phyloP scores from a whole-genome alignment of 2,113 vertebrate species.

The Osmerus eperlanus region DNA sequence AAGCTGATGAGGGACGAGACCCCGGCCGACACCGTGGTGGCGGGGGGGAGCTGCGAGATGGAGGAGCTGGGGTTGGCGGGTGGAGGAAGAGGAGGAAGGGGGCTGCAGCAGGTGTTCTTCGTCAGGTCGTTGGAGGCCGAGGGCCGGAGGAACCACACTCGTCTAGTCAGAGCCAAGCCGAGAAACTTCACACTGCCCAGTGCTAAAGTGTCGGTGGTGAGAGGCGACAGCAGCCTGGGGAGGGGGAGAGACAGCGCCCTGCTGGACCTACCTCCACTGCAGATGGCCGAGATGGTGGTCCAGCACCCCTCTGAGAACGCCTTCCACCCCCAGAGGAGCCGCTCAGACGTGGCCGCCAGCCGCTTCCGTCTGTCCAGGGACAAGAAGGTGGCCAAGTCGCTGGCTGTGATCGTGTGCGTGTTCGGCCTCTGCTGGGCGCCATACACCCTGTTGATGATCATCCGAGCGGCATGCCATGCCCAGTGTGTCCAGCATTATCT shows the following conservation, averaged over 20 bases:
- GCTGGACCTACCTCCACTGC: conserved; percentile 61
- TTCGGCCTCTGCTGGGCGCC: conserved; percentile 77
- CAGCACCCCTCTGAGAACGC: conserved; percentile 16
- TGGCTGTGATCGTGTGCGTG: conserved; percentile 72
- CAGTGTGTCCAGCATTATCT: conserved; percentile 67
- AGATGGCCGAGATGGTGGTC: conserved; percentile 50
- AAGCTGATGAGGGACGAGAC: conserved; percentile 54
- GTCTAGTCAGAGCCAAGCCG: conserved; percentile 2
- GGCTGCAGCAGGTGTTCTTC: conserved; percentile 57
- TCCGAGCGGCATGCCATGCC: conserved; percentile 69
- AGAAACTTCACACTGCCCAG: conserved; percentile 35
- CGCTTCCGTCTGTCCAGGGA: conserved; percentile 65
- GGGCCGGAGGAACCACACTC: not conserved
- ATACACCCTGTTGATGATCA: conserved; percentile 74
- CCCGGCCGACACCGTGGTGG: not conserved
- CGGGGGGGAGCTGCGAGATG: conserved; percentile 50
- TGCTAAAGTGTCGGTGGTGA: conserved; percentile 11
- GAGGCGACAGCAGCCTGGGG: conserved; percentile 1
- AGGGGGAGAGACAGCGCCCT: conserved; percentile 42
- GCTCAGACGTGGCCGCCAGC: conserved; percentile 54
- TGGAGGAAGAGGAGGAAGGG: conserved; percentile 32
- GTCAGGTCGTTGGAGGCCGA: conserved; percentile 49
- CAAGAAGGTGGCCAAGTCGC: conserved; percentile 73
- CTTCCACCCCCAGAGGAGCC: conserved; percentile 39
- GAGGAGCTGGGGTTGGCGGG: conserved; percentile 38